Evolutionary conservation across 2,888 invertebrate species (phyloP), one percentile per base, ranked within the genome.

Genomic region (Petrophora chlorosata): DNA sequence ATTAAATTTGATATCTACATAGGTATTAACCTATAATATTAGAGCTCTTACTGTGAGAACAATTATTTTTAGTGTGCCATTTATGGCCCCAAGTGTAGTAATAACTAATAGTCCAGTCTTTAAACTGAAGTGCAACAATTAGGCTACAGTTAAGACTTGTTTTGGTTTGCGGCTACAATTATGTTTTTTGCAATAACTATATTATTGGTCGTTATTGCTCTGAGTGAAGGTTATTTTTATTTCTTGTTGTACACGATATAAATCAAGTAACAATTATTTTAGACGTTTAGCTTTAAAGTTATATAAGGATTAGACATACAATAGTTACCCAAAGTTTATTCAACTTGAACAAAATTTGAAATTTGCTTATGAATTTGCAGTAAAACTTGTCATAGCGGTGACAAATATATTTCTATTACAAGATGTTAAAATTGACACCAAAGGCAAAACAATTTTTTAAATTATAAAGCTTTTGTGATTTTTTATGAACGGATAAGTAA

Each of bases 131-230:
- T 48, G 48, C 42, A 36, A 26, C 36, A 14, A 48, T 48, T 48
- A 35, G 25, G 28, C 28, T 26, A 9, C 36, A 32, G 36, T 44
- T 44, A 44, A 45, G 33, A 26, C 46, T 26, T 34, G 43, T 38
- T 40, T 43, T 50, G 50, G 50, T 50, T 50, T 25, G 50, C 39
- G 50, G 50, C 44, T 44, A 50, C 50, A 44, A 50, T 50, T 50
- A 50, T 50, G 34, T 43, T 57, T 57, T 57, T 57, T 57, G 49
- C 44, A 40, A 40, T 40, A 15, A 26, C 41, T 25, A 26, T 32
- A 15, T 42, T 48, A 40, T 45, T 40, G 50, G 32, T 34, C 19
- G 50, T 44, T 50, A 50, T 50, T 44, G 32, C 35, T 34, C 19
- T 12, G 35, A 2, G 40, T 44, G 40, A 50, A 50, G 26, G 48